Evolutionary conservation across 92 coral and sea anemone species (phyloP).

Genomic region (Porites rus): DNA sequence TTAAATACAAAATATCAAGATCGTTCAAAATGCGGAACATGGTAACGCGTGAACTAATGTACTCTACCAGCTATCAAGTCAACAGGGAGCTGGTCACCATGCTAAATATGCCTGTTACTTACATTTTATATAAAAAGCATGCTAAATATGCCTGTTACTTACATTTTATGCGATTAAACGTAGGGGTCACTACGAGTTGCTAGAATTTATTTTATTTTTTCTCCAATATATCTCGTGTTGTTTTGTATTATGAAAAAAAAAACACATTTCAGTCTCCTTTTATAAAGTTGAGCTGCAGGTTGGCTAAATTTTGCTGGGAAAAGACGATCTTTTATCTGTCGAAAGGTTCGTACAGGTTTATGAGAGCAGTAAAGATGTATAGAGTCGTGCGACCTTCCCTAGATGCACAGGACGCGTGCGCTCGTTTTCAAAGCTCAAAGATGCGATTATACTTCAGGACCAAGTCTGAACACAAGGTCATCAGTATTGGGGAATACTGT

Average conservation of each 20-base stretch:
- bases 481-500: not conserved
- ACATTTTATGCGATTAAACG: not conserved
- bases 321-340: slow-evolving; percentile 17
- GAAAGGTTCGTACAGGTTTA: slow-evolving; percentile 20
- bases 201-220: slow-evolving; percentile 17
- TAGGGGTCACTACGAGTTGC: slow-evolving; percentile 14
- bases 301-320: slow-evolving; percentile 2
- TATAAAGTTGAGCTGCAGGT: slow-evolving; percentile 11
- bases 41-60: not conserved
- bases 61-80: not conserved
- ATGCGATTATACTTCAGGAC: slow-evolving; percentile 7
- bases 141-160: not conserved
- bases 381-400: slow-evolving; percentile 7
- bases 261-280: slow-evolving; percentile 24
- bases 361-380: slow-evolving; percentile 5
- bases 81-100: not conserved
- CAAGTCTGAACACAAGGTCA: slow-evolving; percentile 16
- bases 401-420: slow-evolving; percentile 12
- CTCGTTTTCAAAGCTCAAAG: not conserved
- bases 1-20: slow-evolving; percentile 1
- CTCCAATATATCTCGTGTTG: slow-evolving; percentile 10
- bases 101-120: not conserved
- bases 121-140: no score
- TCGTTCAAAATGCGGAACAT: slow-evolving; percentile 7
- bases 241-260: not conserved